Percentiles rank a stretch among this genome's conserved stretches.
phyloP scores from a whole-genome alignment of 2,888 invertebrate genomes.

The Lochmaea crataegi region DNA sequence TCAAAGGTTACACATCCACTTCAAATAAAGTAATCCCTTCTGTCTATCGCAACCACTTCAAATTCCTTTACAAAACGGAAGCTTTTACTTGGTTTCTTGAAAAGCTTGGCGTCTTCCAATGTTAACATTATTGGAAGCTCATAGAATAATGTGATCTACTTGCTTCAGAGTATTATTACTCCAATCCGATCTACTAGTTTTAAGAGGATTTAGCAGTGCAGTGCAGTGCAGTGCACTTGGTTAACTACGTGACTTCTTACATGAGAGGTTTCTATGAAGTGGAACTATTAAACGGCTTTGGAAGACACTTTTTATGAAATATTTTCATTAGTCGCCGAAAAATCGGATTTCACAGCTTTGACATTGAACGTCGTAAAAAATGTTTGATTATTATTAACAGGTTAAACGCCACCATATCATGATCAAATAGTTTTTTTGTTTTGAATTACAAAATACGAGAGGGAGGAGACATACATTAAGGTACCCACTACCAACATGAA shows the following conservation, averaged over 20 bases:
- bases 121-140: conserved; percentile 11
- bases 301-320: not conserved
- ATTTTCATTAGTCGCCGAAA: not conserved
- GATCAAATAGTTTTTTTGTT: too few relatives aligned
- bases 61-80: not conserved
- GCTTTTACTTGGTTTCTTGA: conserved; percentile 16
- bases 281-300: not conserved
- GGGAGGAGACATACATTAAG: too few relatives aligned
- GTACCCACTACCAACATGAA: too few relatives aligned
- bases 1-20: conserved; percentile 2
- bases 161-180: not conserved
- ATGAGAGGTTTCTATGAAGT: not conserved
- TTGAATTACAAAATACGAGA: too few relatives aligned
- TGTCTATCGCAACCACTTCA: conserved; percentile 3
- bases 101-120: conserved; percentile 11
- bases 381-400: too few relatives aligned
- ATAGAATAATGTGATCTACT: not conserved
- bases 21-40: conserved; percentile 1
- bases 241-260: not conserved
- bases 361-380: too few relatives aligned
- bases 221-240: not conserved
- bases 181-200: conserved; percentile 1
- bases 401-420: too few relatives aligned
- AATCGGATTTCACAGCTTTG: too few relatives aligned
- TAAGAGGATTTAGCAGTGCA: conserved; percentile 6